Conservation (phyloP, 2,888 invertebrate genomes). For the Ditula angustiorana region DNA sequence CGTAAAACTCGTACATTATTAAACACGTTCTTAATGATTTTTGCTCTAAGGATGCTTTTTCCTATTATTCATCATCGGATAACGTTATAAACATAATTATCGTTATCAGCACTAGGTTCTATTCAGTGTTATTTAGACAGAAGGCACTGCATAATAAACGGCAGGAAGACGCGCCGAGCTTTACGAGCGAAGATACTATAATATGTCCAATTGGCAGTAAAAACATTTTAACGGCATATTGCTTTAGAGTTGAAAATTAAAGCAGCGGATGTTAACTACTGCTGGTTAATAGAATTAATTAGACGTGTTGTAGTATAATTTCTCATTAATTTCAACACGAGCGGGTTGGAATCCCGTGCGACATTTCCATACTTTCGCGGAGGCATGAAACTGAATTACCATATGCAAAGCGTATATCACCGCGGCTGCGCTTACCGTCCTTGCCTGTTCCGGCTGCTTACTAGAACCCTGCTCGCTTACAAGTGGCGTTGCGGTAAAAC, state of each 20-base stretch:
- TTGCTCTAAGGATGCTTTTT: constrained; percentile 2
- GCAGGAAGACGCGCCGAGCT: constrained; percentile 68
- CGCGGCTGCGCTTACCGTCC: constrained; percentile 32
- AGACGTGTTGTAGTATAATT: constrained; percentile 66
- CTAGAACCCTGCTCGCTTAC: constrained; percentile 19
- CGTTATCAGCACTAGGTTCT: constrained; percentile 42
- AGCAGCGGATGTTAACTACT: constrained; percentile 60
- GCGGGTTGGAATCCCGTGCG: constrained; percentile 54
- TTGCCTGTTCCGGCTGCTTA: constrained; percentile 25
- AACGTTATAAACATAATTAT: constrained; percentile 39
- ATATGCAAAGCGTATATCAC: constrained; percentile 58
- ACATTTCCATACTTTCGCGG: constrained; percentile 66
- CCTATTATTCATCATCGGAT: constrained; percentile 4
- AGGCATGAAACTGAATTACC: constrained; percentile 60
- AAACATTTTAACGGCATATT: constrained; percentile 72
- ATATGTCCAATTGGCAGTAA: constrained; percentile 71
- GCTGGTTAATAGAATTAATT: constrained; percentile 68
- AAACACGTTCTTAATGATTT: constrained; percentile 31
- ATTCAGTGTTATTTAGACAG: constrained; percentile 57
- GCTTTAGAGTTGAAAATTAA: constrained; percentile 70
- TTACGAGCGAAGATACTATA: constrained; percentile 73
- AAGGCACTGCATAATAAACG: constrained; percentile 65
- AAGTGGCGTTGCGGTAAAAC: neutral
- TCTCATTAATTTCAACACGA: constrained; percentile 73
- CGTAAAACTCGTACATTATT: constrained; percentile 30